Base-by-base conservation (phyloP, 2,113 vertebrate genomes). In the Vimba vimba region DNA sequence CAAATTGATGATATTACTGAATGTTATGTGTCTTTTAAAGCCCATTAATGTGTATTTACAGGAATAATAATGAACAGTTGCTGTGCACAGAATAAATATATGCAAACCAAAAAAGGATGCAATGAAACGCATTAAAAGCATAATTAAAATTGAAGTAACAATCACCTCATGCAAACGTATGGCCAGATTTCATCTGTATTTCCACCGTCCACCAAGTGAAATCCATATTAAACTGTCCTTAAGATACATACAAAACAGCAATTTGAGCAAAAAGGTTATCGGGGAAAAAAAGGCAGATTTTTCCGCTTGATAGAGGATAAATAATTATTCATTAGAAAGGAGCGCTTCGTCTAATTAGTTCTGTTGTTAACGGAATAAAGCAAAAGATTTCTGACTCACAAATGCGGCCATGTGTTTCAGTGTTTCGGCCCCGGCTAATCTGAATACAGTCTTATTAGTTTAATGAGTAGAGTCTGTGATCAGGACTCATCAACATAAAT, bases 401-500 rank as follows among this genome's bases (percentile, higher is more conserved):
- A 89, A 73, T 83, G 79, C 79, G 68, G 80, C 82, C 83, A 43
- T 85, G 83, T 91, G 93, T 91, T 91, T 86, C 73, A 88, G 86
- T 85, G 86, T 87, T 11, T 79, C 85, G 92, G 92, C 87, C 89
- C 85, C 87, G 90, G 90, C 91, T 98, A 95, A 97, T 98, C 97
- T 96, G 94, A 96, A 97, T 96, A 96, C 93, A 94, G 95, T 95
- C 96, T 97, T 97, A 97, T 99, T 98, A 98, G 96, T 97, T 96
- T 98, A 99, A 98, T 98, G 97, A 97, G 96, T 92, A 93, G 94
- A 95, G 96, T 94, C 85, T 93, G 95, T 97, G 96, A 97, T 98
- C 97, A 99, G 96, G 95, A 97, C 93, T 97, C 97, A 98, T 98
- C 96, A 98, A 93, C 94, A 94, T 98, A 95, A 96, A 94, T 96